Conservation (phyloP, 2,888 invertebrate species). For the Girardia tigrina region DNA sequence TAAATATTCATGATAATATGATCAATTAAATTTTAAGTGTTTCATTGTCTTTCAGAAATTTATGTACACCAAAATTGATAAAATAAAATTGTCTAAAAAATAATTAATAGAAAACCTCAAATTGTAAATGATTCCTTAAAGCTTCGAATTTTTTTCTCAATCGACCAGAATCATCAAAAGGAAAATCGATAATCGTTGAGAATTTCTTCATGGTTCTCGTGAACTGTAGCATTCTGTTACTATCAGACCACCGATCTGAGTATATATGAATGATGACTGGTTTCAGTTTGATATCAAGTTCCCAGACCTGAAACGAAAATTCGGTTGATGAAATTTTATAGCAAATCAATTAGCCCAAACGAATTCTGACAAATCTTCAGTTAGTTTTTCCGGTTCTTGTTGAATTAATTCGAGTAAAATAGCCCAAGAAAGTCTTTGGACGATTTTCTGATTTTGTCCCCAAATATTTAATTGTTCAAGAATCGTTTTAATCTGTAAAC, state of each 20-base stretch:
- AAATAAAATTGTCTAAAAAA: neutral
- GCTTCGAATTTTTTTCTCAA: conserved; percentile 10
- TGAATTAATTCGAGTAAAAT: neutral
- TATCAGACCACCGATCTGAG: neutral
- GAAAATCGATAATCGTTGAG: neutral
- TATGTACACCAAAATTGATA: neutral
- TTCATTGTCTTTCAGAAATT: no score
- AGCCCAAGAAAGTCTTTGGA: conserved; percentile 1
- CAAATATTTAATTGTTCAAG: conserved; percentile 1
- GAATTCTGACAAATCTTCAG: conserved; percentile 15
- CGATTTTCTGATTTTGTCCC: neutral
- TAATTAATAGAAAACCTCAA: neutral
- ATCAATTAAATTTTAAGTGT: no score
- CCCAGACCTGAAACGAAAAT: neutral
- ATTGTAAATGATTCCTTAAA: neutral
- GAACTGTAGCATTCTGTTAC: neutral
- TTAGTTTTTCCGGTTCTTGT: neutral
- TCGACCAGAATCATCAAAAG: conserved; percentile 7
- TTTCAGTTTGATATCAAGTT: neutral
- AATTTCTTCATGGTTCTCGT: neutral
- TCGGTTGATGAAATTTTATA: neutral
- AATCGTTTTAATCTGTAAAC: neutral
- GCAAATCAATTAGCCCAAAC: neutral
- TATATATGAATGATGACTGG: neutral
- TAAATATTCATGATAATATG: no score